Evolutionary conservation across 2,888 invertebrate species (phyloP).

Genomic region (Ichneumoninae sp.): DNA sequence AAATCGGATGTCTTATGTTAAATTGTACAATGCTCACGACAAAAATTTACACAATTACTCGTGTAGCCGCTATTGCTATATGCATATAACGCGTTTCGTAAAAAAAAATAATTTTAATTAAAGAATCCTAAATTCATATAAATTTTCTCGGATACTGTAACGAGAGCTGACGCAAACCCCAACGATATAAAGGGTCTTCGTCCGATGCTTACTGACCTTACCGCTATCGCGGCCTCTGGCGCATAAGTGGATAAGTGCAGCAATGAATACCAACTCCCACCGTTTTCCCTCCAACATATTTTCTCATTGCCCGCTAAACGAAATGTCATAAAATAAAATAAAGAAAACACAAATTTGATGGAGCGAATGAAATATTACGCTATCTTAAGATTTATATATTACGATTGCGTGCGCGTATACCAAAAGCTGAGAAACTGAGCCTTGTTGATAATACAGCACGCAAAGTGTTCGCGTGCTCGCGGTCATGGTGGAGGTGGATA

Average conservation of each 20-base stretch:
- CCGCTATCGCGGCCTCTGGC: slow-evolving; percentile 20
- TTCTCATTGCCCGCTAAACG: neutral
- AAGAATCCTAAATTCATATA: neutral
- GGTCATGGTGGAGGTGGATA: slow-evolving; percentile 33
- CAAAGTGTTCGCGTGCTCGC: slow-evolving; percentile 25
- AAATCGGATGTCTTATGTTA: neutral
- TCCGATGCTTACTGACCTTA: slow-evolving; percentile 19
- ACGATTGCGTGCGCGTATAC: neutral
- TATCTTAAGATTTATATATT: neutral
- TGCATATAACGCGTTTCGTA: neutral
- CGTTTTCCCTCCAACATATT: neutral
- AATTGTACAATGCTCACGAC: neutral
- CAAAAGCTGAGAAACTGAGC: neutral
- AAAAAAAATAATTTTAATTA: neutral
- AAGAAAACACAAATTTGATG: neutral
- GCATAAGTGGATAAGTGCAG: slow-evolving; percentile 30
- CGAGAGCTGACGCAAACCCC: neutral
- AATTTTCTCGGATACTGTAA: neutral
- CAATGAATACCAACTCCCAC: neutral
- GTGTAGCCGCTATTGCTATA: neutral
- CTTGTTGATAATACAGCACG: slow-evolving; percentile 3
- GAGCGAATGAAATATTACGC: neutral
- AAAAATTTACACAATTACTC: neutral
- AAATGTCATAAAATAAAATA: neutral
- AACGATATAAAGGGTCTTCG: slow-evolving; percentile 2